These are phyloP conservation scores for Trichonephila clavata DNA, from an alignment of 1,140 invertebrate genomes.

Conservation along the genomic window DNA sequence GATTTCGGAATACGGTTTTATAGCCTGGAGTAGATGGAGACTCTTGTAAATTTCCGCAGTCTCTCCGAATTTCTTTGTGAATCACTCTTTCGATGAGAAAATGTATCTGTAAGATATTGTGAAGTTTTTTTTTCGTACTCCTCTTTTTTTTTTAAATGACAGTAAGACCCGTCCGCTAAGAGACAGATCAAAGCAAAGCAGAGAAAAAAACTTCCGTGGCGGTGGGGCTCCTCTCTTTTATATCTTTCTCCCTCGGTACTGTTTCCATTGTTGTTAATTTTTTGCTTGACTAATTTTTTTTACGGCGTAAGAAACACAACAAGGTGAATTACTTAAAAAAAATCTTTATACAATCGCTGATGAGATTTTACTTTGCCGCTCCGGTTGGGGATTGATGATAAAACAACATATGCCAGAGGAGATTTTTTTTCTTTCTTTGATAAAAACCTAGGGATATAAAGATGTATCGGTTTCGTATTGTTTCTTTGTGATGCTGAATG, in stretches of 20 bases:
- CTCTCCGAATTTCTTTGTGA: conserved; percentile 35
- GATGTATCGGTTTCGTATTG: conserved; percentile 20
- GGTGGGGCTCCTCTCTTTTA: neutral
- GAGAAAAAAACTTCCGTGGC: neutral
- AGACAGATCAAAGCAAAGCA: conserved; percentile 51
- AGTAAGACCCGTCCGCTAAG: conserved; percentile 5
- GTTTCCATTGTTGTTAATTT: conserved; percentile 57
- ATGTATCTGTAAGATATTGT: neutral
- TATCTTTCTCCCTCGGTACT: neutral
- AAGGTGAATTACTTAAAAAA: neutral
- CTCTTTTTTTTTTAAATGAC: neutral
- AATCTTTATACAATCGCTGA: conserved; percentile 15
- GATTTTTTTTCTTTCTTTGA: conserved; percentile 27
- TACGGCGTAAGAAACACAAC: neutral
- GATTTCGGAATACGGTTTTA: conserved; percentile 13
- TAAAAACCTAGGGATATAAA: neutral
- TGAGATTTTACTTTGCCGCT: conserved; percentile 49
- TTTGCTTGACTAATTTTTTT: conserved; percentile 24
- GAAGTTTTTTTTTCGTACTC: neutral
- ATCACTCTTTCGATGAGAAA: conserved; percentile 48
- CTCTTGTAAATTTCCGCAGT: neutral
- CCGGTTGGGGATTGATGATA: conserved; percentile 20
- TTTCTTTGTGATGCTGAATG: neutral
- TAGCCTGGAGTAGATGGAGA: neutral
- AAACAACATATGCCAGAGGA: conserved; percentile 20